Conservation (phyloP, 2,888 invertebrate genomes). For the Lamellibrachia columna region DNA sequence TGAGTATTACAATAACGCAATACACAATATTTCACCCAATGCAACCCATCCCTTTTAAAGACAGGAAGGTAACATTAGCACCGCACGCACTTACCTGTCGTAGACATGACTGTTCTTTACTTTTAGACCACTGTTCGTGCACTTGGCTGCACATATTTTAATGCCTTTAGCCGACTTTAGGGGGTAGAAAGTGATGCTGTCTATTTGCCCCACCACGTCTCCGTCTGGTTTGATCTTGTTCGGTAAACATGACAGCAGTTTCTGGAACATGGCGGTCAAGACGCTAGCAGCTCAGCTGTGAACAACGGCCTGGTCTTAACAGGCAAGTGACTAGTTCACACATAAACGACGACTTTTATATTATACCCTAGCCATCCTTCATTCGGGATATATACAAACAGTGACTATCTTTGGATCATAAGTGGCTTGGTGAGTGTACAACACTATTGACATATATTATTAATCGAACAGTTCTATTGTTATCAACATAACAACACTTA, state of each 20-base stretch:
- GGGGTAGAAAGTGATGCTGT: background rate
- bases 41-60: background rate
- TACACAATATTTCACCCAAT: background rate
- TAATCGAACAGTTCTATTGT: background rate
- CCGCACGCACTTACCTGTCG: background rate
- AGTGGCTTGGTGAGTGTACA: background rate
- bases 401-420: background rate
- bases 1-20: background rate
- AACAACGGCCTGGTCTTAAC: background rate
- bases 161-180: background rate
- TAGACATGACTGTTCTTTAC: background rate
- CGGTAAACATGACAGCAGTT: background rate
- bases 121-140: background rate
- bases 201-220: background rate
- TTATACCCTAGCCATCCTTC: background rate
- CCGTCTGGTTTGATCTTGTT: background rate
- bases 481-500: background rate
- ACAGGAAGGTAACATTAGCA: background rate
- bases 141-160: background rate
- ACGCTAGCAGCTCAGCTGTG: background rate
- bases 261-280: background rate
- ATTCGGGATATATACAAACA: background rate
- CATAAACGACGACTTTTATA: background rate
- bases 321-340: background rate
- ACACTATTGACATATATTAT: background rate